These are phyloP conservation scores for Carlito syrichta DNA, from an alignment of 2,113 vertebrate genomes.

Conservation along the genomic window DNA sequence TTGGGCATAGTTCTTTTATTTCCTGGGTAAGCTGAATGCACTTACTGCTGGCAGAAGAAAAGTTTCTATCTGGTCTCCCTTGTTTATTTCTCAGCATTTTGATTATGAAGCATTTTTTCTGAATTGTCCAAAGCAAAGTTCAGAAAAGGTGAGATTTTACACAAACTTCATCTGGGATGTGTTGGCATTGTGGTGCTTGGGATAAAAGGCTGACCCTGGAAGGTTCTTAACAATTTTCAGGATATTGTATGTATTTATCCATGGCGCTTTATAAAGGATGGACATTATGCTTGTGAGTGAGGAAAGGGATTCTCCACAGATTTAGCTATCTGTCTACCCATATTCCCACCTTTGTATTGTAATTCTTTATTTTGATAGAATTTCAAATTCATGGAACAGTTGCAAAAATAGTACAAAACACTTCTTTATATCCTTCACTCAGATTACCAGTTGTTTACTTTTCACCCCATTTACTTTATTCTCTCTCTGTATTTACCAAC, in stretches of 20 bases:
- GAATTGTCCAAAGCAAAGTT: no score
- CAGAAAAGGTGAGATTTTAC: not conserved
- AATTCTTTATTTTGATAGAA: not conserved
- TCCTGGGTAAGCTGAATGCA: no score
- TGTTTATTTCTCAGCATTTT: not conserved
- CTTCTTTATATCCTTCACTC: not conserved
- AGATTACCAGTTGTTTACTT: not conserved
- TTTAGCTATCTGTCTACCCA: no score
- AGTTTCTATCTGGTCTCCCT: not conserved
- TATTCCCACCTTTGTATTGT: no score
- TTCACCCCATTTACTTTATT: no score
- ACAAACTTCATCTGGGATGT: fast-evolving
- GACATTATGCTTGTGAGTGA: fast-evolving
- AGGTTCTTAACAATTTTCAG: no score
- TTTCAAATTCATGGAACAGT: not conserved
- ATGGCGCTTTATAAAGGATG: fast-evolving
- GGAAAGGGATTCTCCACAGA: not conserved
- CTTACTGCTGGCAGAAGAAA: no score
- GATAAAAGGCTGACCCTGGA: not conserved
- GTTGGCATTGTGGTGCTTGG: fast-evolving
- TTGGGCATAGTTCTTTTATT: fast-evolving
- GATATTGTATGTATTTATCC: not conserved
- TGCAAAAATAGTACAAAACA: not conserved
- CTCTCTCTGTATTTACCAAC: not conserved
- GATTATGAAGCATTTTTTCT: not conserved